Evolutionary conservation across 2,113 vertebrate genomes (phyloP), one percentile per base, ranked within the genome.

Genomic region (Gila orcuttii): DNA sequence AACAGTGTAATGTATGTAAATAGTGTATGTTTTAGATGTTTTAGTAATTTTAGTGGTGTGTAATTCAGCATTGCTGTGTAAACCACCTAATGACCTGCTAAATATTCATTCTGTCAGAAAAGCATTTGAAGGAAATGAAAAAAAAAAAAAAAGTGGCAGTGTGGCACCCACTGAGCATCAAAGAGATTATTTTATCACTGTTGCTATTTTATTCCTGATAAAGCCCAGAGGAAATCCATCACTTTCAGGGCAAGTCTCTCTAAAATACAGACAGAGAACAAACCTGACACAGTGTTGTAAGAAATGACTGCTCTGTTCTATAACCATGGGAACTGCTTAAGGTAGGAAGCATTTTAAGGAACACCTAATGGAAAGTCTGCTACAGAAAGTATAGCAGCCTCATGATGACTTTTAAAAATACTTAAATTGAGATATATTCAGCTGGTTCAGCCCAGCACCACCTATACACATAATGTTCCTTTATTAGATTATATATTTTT

Each of bases 171-270:
- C 83, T 81, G 86, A 57, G 88, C 84, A 76, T 87, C 88, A 86
- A 89, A 89, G 88, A 81, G 79, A 86, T 85, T 68, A 79, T 86
- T 89, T 86, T 78, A 87, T 85, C 82, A 66, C 57, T 45, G 57
- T 85, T 80, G 88, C 84, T 89, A 86, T 86, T 87, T 86, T 80
- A 86, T 80, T 86, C 88, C 86, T 87, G 88, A 87, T 87, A 83
- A 88, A 87, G 79, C 83, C 83, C 60, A 83, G 57, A 80, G 88
- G 79, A 83, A 87, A 89, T 87, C 86, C 85, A 86, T 87, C 73
- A 21, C 25, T 62, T 84, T 15, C 79, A n/a, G 47, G 55, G 64
- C 83, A 79, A 73, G 79, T 75, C 77, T 76, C 66, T 87, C 64
- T 87, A 83, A 87, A 87, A 85, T 85, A 87, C 76, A 57, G 31